Evolutionary conservation across 37 sponge, comb jelly and placozoan genomes (phyloP), one percentile per base, ranked within the genome.

Genomic region (Crambe crambe): DNA sequence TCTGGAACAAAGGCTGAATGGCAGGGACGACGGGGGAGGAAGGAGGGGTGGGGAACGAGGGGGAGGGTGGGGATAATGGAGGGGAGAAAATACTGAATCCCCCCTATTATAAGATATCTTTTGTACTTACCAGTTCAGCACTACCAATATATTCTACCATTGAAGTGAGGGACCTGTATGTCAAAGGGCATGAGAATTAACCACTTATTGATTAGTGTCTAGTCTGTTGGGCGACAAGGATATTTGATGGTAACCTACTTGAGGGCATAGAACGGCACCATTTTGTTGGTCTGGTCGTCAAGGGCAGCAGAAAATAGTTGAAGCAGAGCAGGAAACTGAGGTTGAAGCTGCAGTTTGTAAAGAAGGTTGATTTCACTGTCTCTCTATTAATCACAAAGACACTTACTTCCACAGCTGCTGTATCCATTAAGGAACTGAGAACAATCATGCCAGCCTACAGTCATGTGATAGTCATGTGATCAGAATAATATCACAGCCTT

Each of bases 141-240:
- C 75, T 75, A 40, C 77, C 75, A 12, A 91, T 42, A 76, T 85
- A 85, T 75, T 91, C 95, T 61, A 91, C 90, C 73, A 91, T 83
- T 36, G 69, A 40, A 27, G 95, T 91, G n/a, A 95, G 68, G 26
- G 80, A 88, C 77, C 95, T 95, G 35, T 5, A 32, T 6, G 37
- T 17, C 2, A 23, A n/a, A 20, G 58, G 27, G 27, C 38, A n/a
- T n/a, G n/a, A n/a, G n/a, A n/a, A n/a, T n/a, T n/a, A n/a, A 47
- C 37, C 26, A 76, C 74, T 27, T n/a, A 25, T n/a, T n/a, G n/a
- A n/a, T 36, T 9, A 27, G 35, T 5, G 60, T 71, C 32, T 5
- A 60, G 17, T 37, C 4, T 38, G 30, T 18, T n/a, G n/a, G n/a
- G n/a, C n/a, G n/a, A n/a, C n/a, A n/a, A n/a, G n/a, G n/a, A n/a